Evolutionary conservation across 2,113 vertebrate genomes (phyloP).

Genomic region (Myiozetetes cayanensis): DNA sequence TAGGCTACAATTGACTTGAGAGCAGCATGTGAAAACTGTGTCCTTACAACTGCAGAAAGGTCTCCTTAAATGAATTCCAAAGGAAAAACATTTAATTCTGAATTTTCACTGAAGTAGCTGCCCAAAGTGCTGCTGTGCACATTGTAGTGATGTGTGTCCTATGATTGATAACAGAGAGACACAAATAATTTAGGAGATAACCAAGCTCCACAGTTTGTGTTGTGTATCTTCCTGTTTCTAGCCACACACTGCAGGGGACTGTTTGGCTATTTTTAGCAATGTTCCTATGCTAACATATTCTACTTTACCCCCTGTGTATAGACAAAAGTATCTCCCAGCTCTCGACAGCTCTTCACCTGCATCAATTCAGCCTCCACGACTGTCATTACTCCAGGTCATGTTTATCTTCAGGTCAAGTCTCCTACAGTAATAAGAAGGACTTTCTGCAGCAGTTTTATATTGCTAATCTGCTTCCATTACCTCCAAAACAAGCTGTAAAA

Average conservation of each 20-base stretch:
- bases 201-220: background rate
- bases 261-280: background rate
- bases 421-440: background rate
- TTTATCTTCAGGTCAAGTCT: background rate
- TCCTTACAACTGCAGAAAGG: background rate
- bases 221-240: background rate
- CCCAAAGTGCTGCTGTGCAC: background rate
- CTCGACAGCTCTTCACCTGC: background rate
- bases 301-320: background rate
- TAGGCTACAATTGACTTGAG: background rate
- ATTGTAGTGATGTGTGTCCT: background rate
- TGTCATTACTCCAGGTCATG: background rate
- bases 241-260: background rate
- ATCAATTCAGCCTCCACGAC: background rate
- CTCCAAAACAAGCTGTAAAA: background rate
- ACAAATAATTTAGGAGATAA: background rate
- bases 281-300: background rate
- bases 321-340: background rate
- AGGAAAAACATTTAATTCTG: background rate
- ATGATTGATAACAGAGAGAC: accelerated
- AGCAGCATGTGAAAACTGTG: background rate
- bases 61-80: background rate
- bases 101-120: background rate
- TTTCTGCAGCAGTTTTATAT: background rate
- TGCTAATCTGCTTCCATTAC: background rate